Evolutionary conservation across 1,140 invertebrate genomes (phyloP).

Genomic region (Drosophila burlai): DNA sequence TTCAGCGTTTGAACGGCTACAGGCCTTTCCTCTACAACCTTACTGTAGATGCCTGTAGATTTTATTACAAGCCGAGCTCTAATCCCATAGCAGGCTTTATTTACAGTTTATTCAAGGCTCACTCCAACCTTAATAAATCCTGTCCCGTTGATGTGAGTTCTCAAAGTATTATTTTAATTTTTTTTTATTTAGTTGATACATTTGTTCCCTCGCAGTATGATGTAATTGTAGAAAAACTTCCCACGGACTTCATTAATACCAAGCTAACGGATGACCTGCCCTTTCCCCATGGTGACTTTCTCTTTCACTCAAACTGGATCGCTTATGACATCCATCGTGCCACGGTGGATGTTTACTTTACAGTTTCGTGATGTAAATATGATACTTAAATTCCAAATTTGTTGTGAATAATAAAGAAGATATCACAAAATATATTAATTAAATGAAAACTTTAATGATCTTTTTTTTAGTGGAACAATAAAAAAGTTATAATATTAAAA

Average conservation of each 20-base stretch:
- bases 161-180: too few species aligned
- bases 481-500: not conserved
- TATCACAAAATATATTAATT: too few species aligned
- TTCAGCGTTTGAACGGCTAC: not conserved
- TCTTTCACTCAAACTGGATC: conserved; percentile 7
- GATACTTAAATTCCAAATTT: too few species aligned
- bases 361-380: not conserved
- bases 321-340: conserved; percentile 7
- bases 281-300: conserved; percentile 1
- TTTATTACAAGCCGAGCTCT: not conserved
- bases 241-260: not conserved
- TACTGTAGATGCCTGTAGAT: conserved; percentile 4
- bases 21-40: not conserved
- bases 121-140: not conserved
- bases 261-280: not conserved
- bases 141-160: conserved; percentile 1
- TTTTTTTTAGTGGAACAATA: not conserved
- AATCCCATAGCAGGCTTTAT: not conserved
- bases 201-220: not conserved
- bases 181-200: too few species aligned
- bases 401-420: too few species aligned
- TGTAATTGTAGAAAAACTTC: not conserved
- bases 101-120: not conserved
- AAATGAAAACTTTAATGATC: not conserved
- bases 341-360: conserved; percentile 4